Conservation (phyloP, 1,140 invertebrate genomes). For the Chionoecetes opilio region DNA sequence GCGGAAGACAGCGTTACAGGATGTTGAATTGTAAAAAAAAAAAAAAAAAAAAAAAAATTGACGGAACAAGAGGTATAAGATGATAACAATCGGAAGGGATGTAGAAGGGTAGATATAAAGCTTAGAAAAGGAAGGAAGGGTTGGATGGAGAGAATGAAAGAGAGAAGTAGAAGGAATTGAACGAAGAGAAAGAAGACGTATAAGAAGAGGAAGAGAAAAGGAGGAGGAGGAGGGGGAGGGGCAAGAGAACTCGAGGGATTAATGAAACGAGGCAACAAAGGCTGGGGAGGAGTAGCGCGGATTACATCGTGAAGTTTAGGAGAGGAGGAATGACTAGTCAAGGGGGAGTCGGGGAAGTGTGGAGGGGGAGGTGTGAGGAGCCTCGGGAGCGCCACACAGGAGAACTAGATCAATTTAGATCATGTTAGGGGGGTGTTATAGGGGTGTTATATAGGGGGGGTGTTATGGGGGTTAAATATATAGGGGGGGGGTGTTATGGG, state of each 20-base stretch:
- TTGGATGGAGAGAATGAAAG: neutral
- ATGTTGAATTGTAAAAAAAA: neutral
- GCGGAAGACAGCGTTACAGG: neutral
- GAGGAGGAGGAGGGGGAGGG: neutral
- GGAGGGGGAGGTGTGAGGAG: neutral
- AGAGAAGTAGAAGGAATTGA: neutral
- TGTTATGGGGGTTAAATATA: too few species aligned
- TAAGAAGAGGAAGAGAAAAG: neutral
- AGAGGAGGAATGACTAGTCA: neutral
- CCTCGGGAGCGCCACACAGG: too few species aligned
- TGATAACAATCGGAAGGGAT: neutral
- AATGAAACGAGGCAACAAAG: constrained; percentile 18
- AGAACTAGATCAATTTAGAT: too few species aligned
- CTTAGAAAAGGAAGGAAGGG: neutral
- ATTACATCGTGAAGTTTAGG: constrained; percentile 20
- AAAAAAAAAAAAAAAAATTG: neutral
- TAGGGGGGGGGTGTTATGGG: too few species aligned
- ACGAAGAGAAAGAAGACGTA: neutral
- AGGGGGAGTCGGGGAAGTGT: neutral
- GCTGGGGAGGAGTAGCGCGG: neutral
- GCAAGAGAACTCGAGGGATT: neutral
- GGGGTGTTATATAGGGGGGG: too few species aligned
- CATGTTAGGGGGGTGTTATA: too few species aligned
- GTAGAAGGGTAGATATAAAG: neutral
- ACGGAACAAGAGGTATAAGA: neutral